These are phyloP conservation scores for Hoplias malabaricus DNA, from an alignment of 2,113 vertebrate genomes.

Conservation along the genomic window DNA sequence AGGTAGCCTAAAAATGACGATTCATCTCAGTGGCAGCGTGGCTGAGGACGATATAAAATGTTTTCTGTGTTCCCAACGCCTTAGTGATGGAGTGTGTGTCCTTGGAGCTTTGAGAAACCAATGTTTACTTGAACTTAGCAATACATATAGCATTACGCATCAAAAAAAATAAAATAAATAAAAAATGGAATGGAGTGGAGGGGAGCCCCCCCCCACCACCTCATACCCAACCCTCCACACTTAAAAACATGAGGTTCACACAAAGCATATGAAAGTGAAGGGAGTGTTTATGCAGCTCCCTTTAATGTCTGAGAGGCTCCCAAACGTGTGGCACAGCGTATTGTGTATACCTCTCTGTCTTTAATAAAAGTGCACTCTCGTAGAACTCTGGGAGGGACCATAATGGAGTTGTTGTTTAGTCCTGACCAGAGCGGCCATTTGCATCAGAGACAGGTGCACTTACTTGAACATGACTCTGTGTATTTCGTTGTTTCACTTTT, in stretches of 20 bases:
- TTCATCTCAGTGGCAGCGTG: slow-evolving; percentile 51
- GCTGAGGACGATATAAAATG: slow-evolving; percentile 48
- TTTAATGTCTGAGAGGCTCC: not conserved
- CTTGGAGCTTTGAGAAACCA: slow-evolving; percentile 33
- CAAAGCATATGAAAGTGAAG: slow-evolving; percentile 5
- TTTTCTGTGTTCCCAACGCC: slow-evolving; percentile 45
- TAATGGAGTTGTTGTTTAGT: slow-evolving; percentile 65
- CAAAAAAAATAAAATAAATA: too few relatives aligned
- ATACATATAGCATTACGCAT: slow-evolving; percentile 22
- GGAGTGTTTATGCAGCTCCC: not conserved
- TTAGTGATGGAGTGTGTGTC: slow-evolving; percentile 32
- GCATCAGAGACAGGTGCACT: slow-evolving; percentile 64
- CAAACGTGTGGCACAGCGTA: slow-evolving; percentile 48
- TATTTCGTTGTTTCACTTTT: not conserved
- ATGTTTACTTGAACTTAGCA: slow-evolving; percentile 38
- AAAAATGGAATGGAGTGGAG: not conserved
- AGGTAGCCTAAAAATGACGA: slow-evolving; percentile 43
- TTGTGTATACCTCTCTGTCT: slow-evolving; percentile 46
- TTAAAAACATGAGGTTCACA: not conserved
- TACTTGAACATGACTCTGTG: slow-evolving; percentile 53
- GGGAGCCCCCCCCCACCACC: not conserved
- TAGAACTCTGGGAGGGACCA: slow-evolving; percentile 58
- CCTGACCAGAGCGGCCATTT: slow-evolving; percentile 67
- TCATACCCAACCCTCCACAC: too few relatives aligned
- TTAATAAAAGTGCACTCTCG: slow-evolving; percentile 61